Evolutionary conservation across 30 jellyfish, hydroid and myxozoan species (phyloP).

Genomic region (Aurelia aurita): DNA sequence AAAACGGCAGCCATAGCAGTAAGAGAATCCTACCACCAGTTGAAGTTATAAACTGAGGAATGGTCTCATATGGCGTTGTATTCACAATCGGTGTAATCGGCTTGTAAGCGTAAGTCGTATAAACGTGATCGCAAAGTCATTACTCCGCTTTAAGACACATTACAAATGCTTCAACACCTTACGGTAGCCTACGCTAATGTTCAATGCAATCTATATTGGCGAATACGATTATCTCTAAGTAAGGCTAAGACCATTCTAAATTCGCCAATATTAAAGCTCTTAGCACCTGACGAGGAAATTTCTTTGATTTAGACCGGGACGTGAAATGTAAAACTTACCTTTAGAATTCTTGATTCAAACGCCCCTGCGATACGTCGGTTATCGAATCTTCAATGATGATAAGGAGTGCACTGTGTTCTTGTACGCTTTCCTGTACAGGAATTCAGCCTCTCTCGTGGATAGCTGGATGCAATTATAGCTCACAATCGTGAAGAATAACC

Average conservation of each 20-base stretch:
- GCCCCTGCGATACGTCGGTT: conserved; percentile 3
- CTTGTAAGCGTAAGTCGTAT: conserved; percentile 8
- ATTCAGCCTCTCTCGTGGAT: conserved; percentile 76
- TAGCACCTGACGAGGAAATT: conserved; percentile 79
- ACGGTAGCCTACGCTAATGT: conserved; percentile 39
- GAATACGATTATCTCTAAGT: conserved; percentile 80
- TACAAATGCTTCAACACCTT: conserved; percentile 63
- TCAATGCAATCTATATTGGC: conserved; percentile 37
- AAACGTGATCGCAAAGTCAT: conserved; percentile 27
- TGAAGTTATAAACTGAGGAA: conserved; percentile 8
- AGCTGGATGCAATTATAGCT: conserved; percentile 82
- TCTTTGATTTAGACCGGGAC: conserved; percentile 9
- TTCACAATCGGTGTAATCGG: conserved; percentile 37
- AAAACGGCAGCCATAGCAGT: conserved; percentile 24
- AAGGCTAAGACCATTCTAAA: conserved; percentile 77
- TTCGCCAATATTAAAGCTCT: conserved; percentile 74
- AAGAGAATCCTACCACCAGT: conserved; percentile 57
- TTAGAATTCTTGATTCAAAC: conserved; percentile 10
- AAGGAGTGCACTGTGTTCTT: conserved; percentile 15
- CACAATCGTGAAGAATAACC: conserved; percentile 80
- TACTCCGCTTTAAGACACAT: conserved; percentile 4
- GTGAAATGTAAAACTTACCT: conserved; percentile 30
- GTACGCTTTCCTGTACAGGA: conserved; percentile 43
- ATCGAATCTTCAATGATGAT: not conserved
- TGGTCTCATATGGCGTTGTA: conserved; percentile 6